These are phyloP conservation scores for Brachylomia viminalis DNA, from an alignment of 2,888 invertebrate species.

Conservation along the genomic window DNA sequence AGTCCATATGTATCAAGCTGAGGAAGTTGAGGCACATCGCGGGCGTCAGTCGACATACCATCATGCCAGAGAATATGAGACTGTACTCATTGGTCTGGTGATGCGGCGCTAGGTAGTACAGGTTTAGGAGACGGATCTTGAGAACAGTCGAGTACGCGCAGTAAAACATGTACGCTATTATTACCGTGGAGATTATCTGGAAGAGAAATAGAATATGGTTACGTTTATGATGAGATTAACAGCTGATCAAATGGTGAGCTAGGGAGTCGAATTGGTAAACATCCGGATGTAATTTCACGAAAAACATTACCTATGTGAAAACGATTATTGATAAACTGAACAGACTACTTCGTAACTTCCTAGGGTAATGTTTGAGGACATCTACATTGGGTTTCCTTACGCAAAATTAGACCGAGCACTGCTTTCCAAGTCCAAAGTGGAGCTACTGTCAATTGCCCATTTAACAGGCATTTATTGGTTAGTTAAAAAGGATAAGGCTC, in stretches of 20 bases:
- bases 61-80: slow-evolving; percentile 99
- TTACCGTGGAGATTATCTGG: slow-evolving; percentile 96
- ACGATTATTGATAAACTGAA: background rate
- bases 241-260: background rate
- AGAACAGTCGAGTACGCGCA: slow-evolving; percentile 99
- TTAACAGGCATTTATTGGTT: too few relatives aligned
- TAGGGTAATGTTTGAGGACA: background rate
- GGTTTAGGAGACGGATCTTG: slow-evolving; percentile 98
- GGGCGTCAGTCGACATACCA: slow-evolving; percentile 98
- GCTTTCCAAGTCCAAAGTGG: background rate
- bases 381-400: background rate
- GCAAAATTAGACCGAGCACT: background rate
- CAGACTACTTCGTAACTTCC: background rate
- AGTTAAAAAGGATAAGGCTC: background rate
- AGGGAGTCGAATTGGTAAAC: background rate
- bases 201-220: background rate
- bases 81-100: slow-evolving; percentile 99
- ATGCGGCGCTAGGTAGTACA: slow-evolving; percentile 99
- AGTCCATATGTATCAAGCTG: slow-evolving; percentile 99
- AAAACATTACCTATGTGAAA: background rate
- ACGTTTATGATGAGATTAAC: background rate
- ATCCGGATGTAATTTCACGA: background rate
- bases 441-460: background rate
- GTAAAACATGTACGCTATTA: slow-evolving; percentile 98
- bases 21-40: slow-evolving; percentile 99